phyloP scores from a whole-genome alignment of 2,113 vertebrate genomes.

The Columba janthina region DNA sequence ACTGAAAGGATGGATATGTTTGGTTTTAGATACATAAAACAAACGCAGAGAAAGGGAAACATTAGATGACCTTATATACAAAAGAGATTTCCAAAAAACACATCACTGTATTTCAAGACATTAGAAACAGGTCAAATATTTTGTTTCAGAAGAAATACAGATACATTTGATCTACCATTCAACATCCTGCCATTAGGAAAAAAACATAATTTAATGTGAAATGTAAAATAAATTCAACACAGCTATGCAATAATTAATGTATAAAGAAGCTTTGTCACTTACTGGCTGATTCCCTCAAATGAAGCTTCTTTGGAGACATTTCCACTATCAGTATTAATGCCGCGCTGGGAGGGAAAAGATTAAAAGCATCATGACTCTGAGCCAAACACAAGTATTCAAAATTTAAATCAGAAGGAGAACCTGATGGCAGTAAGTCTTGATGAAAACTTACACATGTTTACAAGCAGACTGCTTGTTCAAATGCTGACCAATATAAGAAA shows the following conservation, averaged over 20 bases:
- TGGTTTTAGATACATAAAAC: background rate
- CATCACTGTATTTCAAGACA: background rate
- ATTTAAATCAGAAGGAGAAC: background rate
- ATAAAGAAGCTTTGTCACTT: constrained; percentile 65
- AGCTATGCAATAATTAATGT: background rate
- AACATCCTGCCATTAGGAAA: background rate
- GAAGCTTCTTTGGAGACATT: constrained; percentile 88
- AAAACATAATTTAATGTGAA: background rate
- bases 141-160: background rate
- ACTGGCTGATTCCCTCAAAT: constrained; percentile 93
- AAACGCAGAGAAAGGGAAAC: background rate
- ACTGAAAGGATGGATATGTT: background rate
- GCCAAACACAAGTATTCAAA: background rate
- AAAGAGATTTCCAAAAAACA: background rate
- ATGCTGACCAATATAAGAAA: background rate
- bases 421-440: background rate
- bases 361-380: background rate
- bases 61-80: background rate
- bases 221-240: background rate
- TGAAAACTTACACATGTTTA: background rate
- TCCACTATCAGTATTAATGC: constrained; percentile 91
- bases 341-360: constrained; percentile 73
- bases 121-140: background rate
- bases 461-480: background rate
- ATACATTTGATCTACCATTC: background rate